Conservation (phyloP, 2,113 vertebrate genomes). For the Dipodomys stephensi region DNA sequence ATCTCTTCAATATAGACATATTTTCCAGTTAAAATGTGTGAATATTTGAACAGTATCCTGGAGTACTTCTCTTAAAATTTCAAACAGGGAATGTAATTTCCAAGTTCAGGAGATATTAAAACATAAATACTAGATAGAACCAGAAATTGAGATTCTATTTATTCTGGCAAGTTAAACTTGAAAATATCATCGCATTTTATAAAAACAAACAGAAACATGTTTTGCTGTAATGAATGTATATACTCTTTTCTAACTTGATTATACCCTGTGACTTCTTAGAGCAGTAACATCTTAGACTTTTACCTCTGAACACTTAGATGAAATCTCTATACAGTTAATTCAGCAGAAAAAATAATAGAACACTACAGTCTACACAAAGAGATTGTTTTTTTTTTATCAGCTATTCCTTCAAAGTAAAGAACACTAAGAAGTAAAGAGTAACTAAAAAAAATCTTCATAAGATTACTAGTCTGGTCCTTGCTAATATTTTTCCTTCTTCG, state of each 20-base stretch:
- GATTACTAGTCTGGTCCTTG: not conserved
- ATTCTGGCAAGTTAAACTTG: not conserved
- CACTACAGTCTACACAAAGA: not conserved
- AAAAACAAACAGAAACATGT: not conserved
- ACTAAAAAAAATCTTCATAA: not conserved
- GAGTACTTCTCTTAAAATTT: conserved; percentile 49
- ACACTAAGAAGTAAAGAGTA: not conserved
- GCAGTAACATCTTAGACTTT: not conserved
- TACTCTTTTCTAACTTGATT: not conserved
- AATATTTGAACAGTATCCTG: not conserved
- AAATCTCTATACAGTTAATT: not conserved
- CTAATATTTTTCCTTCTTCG: not conserved
- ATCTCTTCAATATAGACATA: not conserved
- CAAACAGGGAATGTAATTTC: conserved; percentile 1
- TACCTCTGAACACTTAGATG: not conserved
- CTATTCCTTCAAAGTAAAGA: not conserved
- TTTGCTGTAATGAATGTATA: not conserved
- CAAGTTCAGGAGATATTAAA: not conserved
- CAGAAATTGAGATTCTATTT: not conserved
- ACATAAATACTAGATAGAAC: not conserved
- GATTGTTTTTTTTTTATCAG: not conserved
- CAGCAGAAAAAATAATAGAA: not conserved
- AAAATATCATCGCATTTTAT: not conserved
- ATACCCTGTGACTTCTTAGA: conserved; percentile 1
- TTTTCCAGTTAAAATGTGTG: not conserved